These are phyloP conservation scores for Homarus americanus DNA, from an alignment of 1,140 invertebrate genomes.

Conservation along the genomic window DNA sequence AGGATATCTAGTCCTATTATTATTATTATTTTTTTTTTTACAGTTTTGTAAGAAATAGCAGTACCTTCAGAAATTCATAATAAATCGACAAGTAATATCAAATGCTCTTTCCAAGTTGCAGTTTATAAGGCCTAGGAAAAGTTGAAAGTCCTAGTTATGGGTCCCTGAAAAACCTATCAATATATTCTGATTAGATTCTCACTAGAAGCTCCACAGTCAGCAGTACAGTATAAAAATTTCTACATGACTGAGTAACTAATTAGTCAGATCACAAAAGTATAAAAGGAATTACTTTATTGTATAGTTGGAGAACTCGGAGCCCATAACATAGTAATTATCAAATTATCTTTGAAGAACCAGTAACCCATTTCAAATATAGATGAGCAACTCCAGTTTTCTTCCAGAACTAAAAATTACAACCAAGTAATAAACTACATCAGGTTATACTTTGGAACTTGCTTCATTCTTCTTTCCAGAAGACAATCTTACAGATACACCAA, in stretches of 20 bases:
- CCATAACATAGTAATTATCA: conserved; percentile 23
- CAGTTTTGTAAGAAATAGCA: conserved; percentile 68
- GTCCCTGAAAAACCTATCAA: conserved; percentile 20
- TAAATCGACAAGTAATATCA: conserved; percentile 41
- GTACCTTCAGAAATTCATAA: conserved; percentile 61
- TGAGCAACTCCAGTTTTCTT: neutral
- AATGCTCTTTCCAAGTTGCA: conserved; percentile 58
- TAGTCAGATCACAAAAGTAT: conserved; percentile 28
- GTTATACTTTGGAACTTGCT: neutral
- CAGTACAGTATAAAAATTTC: neutral
- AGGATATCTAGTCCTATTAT: conserved; percentile 60
- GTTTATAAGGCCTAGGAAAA: conserved; percentile 56
- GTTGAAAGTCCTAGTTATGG: conserved; percentile 15
- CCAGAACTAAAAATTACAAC: neutral
- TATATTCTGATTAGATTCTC: conserved; percentile 20
- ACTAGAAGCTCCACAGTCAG: conserved; percentile 10
- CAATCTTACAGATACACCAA: neutral
- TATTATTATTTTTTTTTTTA: conserved; percentile 57
- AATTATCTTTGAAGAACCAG: conserved; percentile 31
- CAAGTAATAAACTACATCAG: neutral
- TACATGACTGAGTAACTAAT: neutral
- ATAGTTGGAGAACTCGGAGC: conserved; percentile 42
- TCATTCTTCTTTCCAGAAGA: neutral
- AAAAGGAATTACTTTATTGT: neutral
- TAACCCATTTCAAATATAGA: conserved; percentile 38